These are phyloP conservation scores for Entomyzon cyanotis DNA, from an alignment of 2,113 vertebrate genomes.

Conservation along the genomic window DNA sequence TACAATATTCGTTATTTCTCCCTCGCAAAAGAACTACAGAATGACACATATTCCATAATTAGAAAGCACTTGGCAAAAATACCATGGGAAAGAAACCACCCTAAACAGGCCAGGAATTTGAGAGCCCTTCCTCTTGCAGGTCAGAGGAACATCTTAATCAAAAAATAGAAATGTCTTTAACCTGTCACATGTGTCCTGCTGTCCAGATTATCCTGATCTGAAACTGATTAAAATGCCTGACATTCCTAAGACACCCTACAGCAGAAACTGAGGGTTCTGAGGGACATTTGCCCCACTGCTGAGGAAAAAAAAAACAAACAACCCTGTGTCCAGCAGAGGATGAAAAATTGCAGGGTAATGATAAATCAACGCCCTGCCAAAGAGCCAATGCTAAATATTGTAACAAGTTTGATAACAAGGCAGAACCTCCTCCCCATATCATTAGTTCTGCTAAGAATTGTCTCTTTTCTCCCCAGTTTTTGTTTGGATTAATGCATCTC, in stretches of 20 bases:
- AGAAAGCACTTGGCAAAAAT: constrained; percentile 58
- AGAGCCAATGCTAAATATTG: neutral
- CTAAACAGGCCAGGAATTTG: constrained; percentile 39
- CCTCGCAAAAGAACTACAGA: constrained; percentile 14
- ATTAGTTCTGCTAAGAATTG: neutral
- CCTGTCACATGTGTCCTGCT: neutral
- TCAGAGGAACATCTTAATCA: neutral
- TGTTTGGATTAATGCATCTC: neutral
- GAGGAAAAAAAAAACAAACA: neutral
- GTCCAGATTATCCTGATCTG: neutral
- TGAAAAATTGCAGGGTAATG: neutral
- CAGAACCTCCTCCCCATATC: neutral
- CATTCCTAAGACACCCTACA: neutral
- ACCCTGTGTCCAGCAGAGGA: neutral
- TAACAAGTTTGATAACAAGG: neutral
- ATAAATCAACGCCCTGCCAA: neutral
- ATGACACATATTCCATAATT: constrained; percentile 48
- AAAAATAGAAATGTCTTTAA: constrained; percentile 27
- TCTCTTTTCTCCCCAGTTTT: neutral
- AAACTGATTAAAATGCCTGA: neutral
- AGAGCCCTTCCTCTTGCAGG: constrained; percentile 19
- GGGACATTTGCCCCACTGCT: neutral
- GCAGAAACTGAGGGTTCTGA: neutral
- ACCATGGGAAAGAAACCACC: constrained; percentile 56
- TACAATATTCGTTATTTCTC: neutral